phyloP scores from a whole-genome alignment of 2,113 vertebrate genomes.

The Saguinus midas region DNA sequence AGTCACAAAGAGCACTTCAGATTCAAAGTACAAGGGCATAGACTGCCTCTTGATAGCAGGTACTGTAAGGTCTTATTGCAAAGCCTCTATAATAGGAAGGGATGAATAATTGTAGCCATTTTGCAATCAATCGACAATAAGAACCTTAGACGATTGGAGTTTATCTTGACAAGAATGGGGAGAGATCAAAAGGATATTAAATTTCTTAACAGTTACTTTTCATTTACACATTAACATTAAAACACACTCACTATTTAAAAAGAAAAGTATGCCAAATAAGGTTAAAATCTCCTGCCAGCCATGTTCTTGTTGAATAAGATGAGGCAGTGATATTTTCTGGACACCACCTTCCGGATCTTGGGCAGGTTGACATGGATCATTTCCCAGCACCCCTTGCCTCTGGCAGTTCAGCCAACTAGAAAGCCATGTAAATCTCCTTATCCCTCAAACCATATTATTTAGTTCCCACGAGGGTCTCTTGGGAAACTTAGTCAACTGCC shows the following conservation, averaged over 20 bases:
- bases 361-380: not conserved
- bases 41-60: not conserved
- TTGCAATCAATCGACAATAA: not conserved
- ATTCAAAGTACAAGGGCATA: not conserved
- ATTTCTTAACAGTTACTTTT: conserved; percentile 8
- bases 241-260: not conserved
- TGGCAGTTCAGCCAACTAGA: not conserved
- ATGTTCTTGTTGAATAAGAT: not conserved
- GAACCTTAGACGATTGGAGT: not conserved
- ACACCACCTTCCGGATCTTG: not conserved
- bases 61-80: not conserved
- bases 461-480: not conserved
- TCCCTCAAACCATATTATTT: not conserved
- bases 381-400: not conserved
- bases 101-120: not conserved
- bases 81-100: not conserved
- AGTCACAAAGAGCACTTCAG: not conserved
- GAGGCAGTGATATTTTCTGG: not conserved
- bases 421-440: not conserved
- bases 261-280: not conserved
- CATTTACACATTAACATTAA: not conserved
- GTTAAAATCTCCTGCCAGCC: not conserved
- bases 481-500: not conserved
- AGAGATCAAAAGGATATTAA: not conserved
- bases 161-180: not conserved